Conservation (phyloP, 2,113 vertebrate genomes). For the Danionella cerebrum region DNA sequence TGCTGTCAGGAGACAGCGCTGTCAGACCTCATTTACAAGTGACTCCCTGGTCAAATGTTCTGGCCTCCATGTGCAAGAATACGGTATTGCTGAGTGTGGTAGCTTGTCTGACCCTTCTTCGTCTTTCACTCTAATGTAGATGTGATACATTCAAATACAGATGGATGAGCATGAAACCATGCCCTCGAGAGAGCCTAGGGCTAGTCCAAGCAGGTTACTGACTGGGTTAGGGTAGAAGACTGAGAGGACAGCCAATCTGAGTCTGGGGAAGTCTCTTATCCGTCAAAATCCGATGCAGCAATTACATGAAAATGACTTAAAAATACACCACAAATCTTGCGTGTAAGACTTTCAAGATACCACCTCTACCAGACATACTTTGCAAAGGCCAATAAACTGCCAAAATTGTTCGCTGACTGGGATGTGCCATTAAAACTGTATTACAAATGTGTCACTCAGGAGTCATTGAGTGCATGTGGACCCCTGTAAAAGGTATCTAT, state of each 20-base stretch:
- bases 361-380: too few relatives aligned
- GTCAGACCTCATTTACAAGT: neutral
- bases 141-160: neutral
- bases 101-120: neutral
- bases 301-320: too few relatives aligned
- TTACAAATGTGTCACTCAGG: too few relatives aligned
- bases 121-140: neutral
- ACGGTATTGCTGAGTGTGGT: neutral
- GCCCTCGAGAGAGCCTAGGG: neutral
- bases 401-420: too few relatives aligned
- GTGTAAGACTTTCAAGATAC: too few relatives aligned
- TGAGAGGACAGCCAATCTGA: neutral
- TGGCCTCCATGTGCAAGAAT: neutral
- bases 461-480: too few relatives aligned
- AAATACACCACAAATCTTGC: too few relatives aligned
- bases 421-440: too few relatives aligned
- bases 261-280: too few relatives aligned
- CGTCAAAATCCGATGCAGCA: too few relatives aligned
- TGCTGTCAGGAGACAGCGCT: constrained; percentile 4
- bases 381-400: too few relatives aligned
- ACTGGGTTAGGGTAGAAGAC: neutral
- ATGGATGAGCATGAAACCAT: neutral
- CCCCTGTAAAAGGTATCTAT: too few relatives aligned
- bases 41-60: constrained; percentile 10
- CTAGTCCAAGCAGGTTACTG: neutral